Percentiles rank a stretch among this genome's conserved stretches.
Conservation (phyloP, 2,113 vertebrate species). For the Rafetus swinhoei region DNA sequence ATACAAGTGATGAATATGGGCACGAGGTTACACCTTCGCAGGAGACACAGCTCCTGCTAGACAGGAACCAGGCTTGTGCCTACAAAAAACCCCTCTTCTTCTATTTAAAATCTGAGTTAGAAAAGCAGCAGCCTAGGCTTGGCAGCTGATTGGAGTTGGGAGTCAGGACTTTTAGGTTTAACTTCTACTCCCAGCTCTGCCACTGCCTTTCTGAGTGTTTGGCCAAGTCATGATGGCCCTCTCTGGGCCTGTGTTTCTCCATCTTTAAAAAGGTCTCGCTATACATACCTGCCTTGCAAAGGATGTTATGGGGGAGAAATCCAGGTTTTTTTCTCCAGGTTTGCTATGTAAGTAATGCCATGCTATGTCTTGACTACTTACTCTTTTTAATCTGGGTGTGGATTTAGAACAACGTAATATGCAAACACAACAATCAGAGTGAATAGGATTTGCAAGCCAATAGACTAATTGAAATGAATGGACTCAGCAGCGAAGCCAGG, state of each 20-base stretch:
- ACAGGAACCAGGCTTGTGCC: neutral
- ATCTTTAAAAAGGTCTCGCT: neutral
- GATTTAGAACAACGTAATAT: constrained; percentile 2
- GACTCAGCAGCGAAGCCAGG: constrained; percentile 12
- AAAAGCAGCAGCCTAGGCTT: neutral
- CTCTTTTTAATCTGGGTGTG: constrained; percentile 8
- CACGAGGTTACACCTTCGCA: neutral
- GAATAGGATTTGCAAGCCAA: constrained; percentile 58
- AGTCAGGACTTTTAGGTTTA: neutral
- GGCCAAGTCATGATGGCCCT: neutral
- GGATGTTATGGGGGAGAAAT: neutral
- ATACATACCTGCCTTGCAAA: neutral
- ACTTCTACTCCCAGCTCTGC: neutral
- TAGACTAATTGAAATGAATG: constrained; percentile 53
- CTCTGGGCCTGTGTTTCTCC: constrained; percentile 1
- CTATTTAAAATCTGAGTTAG: neutral
- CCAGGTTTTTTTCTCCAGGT: neutral
- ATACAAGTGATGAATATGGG: constrained; percentile 6
- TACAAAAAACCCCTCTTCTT: neutral
- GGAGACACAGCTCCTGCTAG: neutral
- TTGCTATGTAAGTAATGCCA: neutral
- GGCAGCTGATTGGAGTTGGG: neutral
- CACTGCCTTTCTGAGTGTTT: neutral
- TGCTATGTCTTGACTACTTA: fast-evolving
- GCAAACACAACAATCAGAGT: constrained; percentile 46